Evolutionary conservation across 2,797 vertebrate species (phyloP), one percentile per base, ranked within the genome.

Genomic region (Coregonus ussuriensis): DNA sequence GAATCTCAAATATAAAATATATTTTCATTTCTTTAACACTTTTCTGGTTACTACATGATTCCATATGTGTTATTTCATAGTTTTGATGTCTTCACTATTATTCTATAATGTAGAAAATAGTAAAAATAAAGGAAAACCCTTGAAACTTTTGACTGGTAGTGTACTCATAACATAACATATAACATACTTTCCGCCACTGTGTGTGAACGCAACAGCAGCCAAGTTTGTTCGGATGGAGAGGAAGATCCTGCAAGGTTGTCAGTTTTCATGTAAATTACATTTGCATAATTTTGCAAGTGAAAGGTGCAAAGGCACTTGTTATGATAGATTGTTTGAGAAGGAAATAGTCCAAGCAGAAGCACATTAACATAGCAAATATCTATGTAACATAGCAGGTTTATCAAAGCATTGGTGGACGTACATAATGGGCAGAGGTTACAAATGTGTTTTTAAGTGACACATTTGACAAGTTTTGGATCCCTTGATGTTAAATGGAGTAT

Each of bases 361-460:
- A 82, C 75, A 89, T 89, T 85, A 86, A 84, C 87, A 87, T 85
- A 77, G 68, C 81, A 86, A 82, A 83, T 81, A 80, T 85, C 81
- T 81, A 82, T 79, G 85, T 47, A 82, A 83, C 77, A 83, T 77
- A 81, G 81, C 78, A 77, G 73, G 67, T 69, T 83, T 85, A 85
- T 88, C 83, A 85, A 79, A 85, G 67, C 75, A 76, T 74, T 79
- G 75, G 71, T 65, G 65, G 11, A 52, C 7, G 41, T 2, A 74
- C 52, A 69, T n/a, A 54, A 21, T 11, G n/a, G 70, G 75, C 37
- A 16, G 25, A 16, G 25, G 31, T 31, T 15, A 67, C 33, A 29
- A 15, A 29, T 41, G 6, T 7, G 37, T 7, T 41, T 47, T 47
- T 47, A 77, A 33, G 15, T 76, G 41, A 47, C 41, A 47, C 41